phyloP scores from a whole-genome alignment of 2,797 vertebrate genomes.

The Margarornis squamiger region DNA sequence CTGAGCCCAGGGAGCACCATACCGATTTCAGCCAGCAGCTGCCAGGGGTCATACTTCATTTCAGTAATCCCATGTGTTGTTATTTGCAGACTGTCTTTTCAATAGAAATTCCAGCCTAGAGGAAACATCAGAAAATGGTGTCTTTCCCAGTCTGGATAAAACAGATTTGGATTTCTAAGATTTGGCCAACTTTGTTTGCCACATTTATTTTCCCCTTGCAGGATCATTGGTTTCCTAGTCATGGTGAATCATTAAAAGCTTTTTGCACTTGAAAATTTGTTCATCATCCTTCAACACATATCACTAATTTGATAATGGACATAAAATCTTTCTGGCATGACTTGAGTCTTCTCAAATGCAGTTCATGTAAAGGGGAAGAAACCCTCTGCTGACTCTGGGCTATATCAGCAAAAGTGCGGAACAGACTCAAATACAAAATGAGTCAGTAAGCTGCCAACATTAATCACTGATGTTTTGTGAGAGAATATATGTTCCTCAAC shows the following conservation, averaged over 20 bases:
- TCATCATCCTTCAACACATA: not conserved
- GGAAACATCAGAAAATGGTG: not conserved
- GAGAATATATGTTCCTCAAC: not conserved
- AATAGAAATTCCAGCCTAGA: not conserved
- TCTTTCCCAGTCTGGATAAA: not conserved
- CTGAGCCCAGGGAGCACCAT: not conserved
- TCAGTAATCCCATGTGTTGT: not conserved
- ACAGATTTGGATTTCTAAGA: not conserved
- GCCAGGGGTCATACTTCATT: not conserved
- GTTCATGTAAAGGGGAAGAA: not conserved
- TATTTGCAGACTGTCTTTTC: not conserved
- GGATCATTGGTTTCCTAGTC: not conserved
- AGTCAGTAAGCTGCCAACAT: not conserved
- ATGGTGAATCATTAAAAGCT: not conserved
- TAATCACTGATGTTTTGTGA: not conserved
- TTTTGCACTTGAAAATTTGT: not conserved
- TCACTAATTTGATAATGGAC: not conserved
- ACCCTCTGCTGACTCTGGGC: not conserved
- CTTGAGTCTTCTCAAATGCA: not conserved
- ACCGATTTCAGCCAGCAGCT: constrained; percentile 3
- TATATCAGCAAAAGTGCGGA: not conserved
- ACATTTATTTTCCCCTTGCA: not conserved
- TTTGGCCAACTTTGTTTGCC: not conserved
- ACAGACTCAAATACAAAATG: not conserved
- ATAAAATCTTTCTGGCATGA: not conserved